phyloP scores from a whole-genome alignment of 2,888 invertebrate genomes.

The Dugesia japonica region DNA sequence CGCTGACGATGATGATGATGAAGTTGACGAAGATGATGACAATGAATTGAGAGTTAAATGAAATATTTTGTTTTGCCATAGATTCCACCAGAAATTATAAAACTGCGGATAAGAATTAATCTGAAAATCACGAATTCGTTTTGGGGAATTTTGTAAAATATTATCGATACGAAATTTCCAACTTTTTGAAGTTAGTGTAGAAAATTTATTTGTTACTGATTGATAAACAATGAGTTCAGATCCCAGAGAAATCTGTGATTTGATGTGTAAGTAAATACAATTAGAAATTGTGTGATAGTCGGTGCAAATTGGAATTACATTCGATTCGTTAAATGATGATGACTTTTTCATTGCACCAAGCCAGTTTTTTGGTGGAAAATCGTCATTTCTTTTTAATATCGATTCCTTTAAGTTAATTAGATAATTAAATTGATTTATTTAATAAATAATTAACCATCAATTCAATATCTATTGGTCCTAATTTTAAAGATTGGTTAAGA shows the following conservation, averaged over 20 bases:
- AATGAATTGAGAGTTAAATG: neutral
- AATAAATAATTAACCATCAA: neutral
- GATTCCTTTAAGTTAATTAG: neutral
- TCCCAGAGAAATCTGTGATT: neutral
- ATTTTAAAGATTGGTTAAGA: neutral
- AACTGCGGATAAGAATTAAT: neutral
- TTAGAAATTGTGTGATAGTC: neutral
- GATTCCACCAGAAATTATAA: neutral
- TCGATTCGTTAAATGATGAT: neutral
- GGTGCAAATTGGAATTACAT: neutral
- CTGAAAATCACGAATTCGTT: neutral
- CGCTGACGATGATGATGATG: too few species aligned
- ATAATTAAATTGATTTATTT: neutral
- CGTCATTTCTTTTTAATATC: neutral
- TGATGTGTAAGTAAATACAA: neutral
- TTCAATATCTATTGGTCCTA: neutral
- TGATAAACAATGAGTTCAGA: neutral
- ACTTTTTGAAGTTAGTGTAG: neutral
- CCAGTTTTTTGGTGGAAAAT: conserved; percentile 1
- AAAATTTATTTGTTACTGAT: neutral
- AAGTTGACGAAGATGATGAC: neutral
- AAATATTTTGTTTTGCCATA: neutral
- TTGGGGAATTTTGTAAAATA: neutral
- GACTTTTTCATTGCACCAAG: neutral
- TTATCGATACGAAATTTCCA: neutral